Conservation (phyloP, 2,888 invertebrate species). For the Proisotoma minuta region DNA sequence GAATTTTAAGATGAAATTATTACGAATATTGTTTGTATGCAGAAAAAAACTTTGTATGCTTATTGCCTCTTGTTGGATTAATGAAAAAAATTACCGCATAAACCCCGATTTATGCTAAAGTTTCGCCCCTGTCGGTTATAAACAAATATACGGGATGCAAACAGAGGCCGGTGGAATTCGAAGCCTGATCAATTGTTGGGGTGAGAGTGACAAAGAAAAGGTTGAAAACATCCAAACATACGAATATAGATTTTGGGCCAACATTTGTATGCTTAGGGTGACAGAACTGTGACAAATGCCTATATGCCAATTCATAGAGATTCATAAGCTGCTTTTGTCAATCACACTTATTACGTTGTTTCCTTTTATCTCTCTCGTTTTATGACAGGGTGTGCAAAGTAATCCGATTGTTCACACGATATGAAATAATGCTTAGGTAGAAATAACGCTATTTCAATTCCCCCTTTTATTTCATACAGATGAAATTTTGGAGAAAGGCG, state of each 20-base stretch:
- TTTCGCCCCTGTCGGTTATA: not conserved
- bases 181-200: constrained; percentile 1
- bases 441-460: too few relatives aligned
- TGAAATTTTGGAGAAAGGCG: too few relatives aligned
- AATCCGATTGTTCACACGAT: constrained; percentile 6
- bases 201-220: not conserved
- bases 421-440: constrained; percentile 1
- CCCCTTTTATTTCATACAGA: too few relatives aligned
- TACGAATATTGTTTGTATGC: too few relatives aligned
- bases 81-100: not conserved
- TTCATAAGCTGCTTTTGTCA: constrained; percentile 6
- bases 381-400: not conserved
- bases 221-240: not conserved
- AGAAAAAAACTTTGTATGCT: too few relatives aligned
- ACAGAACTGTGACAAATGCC: constrained; percentile 3
- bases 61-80: too few relatives aligned
- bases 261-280: not conserved
- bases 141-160: not conserved
- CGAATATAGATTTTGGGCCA: not conserved
- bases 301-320: not conserved
- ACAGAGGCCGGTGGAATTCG: not conserved
- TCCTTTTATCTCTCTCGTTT: constrained; percentile 4
- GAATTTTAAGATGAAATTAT: too few relatives aligned
- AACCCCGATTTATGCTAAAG: not conserved
- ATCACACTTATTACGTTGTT: constrained; percentile 5